Evolutionary conservation across 2,888 invertebrate genomes (phyloP), one percentile per base, ranked within the genome.

Genomic region (Lobophora halterata): DNA sequence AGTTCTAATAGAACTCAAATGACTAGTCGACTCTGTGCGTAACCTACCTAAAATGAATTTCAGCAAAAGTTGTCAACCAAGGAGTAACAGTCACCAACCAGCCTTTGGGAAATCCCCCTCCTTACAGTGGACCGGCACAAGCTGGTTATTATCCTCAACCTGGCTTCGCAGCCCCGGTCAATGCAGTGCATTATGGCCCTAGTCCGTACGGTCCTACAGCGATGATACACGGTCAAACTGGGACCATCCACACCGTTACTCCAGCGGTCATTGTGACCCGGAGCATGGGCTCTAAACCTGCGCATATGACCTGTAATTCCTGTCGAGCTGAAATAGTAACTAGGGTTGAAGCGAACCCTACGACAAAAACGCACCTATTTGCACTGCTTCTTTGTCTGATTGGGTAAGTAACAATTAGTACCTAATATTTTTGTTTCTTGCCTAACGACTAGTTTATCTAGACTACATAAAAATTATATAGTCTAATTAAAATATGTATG

Each of bases 321-420:
- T 90, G 90, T 41, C 75, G 80, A 14, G 62, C 65, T 4, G 74
- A 74, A 10, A 72, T 88, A 1, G 61, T 80, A 6, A 89, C 89
- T 0, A 74, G 77, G 14, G 60, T 88, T 13, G 69, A 72, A 47
- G 58, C 54, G 20, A 80, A 68, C 38, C 58, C 89, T 3, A 78
- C 85, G 0, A 75, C 80, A 3, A 82, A 78, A 33, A 90, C 90
- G 0, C 90, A 90, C 62, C 54, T 90, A 5, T 77, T 88, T 42
- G 90, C 90, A 3, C 42, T 81, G 4, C 26, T 89, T 1, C 65
- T 90, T 6, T 90, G 89, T 52, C 12, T 79, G n/a, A 1, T 79
- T 7, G 72, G 71, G 81, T 82, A 55, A 66, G 74, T 62, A n/a
- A n/a, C n/a, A n/a, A n/a, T n/a, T n/a, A n/a, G n/a, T n/a, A n/a